phyloP scores from a whole-genome alignment of 2,888 invertebrate genomes.

The Trissolcus japonicus region DNA sequence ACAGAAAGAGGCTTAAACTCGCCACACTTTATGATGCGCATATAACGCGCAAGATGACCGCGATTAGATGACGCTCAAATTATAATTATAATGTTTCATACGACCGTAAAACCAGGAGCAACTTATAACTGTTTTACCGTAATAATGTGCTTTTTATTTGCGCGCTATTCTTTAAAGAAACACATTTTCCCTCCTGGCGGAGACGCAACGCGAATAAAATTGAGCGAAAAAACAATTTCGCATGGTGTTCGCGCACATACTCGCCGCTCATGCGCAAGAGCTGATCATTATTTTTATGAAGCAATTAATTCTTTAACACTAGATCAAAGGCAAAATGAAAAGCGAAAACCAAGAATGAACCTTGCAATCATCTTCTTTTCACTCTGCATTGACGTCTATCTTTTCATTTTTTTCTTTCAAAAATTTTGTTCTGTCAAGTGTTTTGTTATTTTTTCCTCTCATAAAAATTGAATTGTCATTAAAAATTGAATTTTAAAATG shows the following conservation, averaged over 20 bases:
- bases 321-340: too few species aligned
- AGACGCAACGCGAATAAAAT: conserved; percentile 17
- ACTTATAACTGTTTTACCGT: conserved; percentile 57
- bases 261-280: conserved; percentile 30
- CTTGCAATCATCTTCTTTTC: too few species aligned
- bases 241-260: conserved; percentile 22
- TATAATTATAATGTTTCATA: conserved; percentile 55
- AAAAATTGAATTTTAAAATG: too few species aligned
- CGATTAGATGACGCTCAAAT: conserved; percentile 56
- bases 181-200: conserved; percentile 14
- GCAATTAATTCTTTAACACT: conserved; percentile 26
- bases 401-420: background rate
- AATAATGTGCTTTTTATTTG: conserved; percentile 55
- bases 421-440: background rate
- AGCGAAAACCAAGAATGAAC: background rate
- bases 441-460: too few species aligned
- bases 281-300: conserved; percentile 47
- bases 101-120: conserved; percentile 55
- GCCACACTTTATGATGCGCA: conserved; percentile 51
- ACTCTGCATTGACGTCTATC: too few species aligned
- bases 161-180: conserved; percentile 46
- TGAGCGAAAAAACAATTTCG: conserved; percentile 33
- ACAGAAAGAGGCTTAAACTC: conserved; percentile 50
- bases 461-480: too few species aligned
- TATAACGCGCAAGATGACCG: conserved; percentile 54